Evolutionary conservation across 2,113 vertebrate species (phyloP), one percentile per base, ranked within the genome.

Genomic region (Buteo buteo): DNA sequence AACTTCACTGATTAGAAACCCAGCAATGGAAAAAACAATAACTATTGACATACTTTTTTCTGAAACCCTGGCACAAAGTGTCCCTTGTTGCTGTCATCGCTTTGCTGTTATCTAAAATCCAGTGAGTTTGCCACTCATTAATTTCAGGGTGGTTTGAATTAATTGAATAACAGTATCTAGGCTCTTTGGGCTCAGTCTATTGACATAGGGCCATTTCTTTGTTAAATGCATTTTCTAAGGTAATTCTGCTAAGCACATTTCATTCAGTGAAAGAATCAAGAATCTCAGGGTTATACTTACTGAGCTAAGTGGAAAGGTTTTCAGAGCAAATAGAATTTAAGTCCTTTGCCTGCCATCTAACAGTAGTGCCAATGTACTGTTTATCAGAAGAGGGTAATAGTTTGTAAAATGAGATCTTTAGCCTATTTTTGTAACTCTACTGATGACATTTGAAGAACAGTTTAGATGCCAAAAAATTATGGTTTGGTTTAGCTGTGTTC

Each of bases 191-290:
- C 47, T 88, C 34, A 13, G 44, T 67, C 74, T 47, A 44, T 72
- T 76, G 81, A 52, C 34, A 9, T 2, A 31, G 31, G 31, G 31
- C 28, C 28, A 6, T 52, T 81, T 81, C 61, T 76, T 93, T 66
- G 21, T 93, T 49, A 42, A 42, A 42, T 34, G 5, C 3, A 3
- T 74, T 52, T 88, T 81, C 52, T 7, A 6, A 88, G 49, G 22
- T 86, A 44, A 25, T 64, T 95, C 64, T 70, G 2, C 44, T 54
- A 8, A 79, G 17, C 26, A 21, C 16, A 9, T 12, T 32, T 57
- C 0, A 0, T 10, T 52, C 7, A 4, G 38, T 44, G 59, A 36
- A 67, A 74, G 61, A 64, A 20, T 36, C 3, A 3, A 34, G 29
- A 65, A 8, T 50, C 38, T 57, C 17, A 3, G 21, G n/a, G 22